A percentile compares a stretch with the other conserved stretches of the same genome.
These are phyloP conservation scores for Anabas testudineus DNA, from an alignment of 2,797 vertebrate species.

Conservation along the genomic window DNA sequence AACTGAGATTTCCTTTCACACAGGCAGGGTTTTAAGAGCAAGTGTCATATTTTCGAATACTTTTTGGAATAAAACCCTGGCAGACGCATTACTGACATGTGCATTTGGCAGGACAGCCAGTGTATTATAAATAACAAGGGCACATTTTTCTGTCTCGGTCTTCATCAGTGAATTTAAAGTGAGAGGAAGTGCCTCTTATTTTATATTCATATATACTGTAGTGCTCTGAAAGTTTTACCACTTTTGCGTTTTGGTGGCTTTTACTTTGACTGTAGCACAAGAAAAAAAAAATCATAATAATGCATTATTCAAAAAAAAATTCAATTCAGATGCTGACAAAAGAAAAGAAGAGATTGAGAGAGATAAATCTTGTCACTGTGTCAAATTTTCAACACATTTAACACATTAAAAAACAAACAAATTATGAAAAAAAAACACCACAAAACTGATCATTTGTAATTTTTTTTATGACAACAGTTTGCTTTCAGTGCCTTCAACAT, in stretches of 20 bases:
- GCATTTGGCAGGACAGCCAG: conserved; percentile 20
- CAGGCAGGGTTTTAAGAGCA: conserved; percentile 4
- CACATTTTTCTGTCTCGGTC: neutral
- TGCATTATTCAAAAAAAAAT: no score
- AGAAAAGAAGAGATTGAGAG: no score
- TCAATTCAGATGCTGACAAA: no score
- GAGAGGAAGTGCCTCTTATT: neutral
- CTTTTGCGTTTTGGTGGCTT: neutral
- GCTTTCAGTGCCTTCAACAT: conserved; percentile 40
- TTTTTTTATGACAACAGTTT: neutral
- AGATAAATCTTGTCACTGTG: neutral
- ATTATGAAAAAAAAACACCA: no score
- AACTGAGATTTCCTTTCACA: conserved; percentile 29
- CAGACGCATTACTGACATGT: conserved; percentile 2
- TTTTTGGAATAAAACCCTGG: conserved; percentile 20
- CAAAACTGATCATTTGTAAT: no score
- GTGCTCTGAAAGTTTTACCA: neutral
- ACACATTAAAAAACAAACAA: no score
- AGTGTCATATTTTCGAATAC: conserved; percentile 1
- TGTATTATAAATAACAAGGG: conserved; percentile 18
- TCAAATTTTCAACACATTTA: neutral
- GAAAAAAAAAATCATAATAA: no score
- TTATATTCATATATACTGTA: neutral
- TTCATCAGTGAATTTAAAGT: neutral
- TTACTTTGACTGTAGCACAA: no score